Conservation (phyloP, 2,113 vertebrate species). For the Anhinga anhinga region DNA sequence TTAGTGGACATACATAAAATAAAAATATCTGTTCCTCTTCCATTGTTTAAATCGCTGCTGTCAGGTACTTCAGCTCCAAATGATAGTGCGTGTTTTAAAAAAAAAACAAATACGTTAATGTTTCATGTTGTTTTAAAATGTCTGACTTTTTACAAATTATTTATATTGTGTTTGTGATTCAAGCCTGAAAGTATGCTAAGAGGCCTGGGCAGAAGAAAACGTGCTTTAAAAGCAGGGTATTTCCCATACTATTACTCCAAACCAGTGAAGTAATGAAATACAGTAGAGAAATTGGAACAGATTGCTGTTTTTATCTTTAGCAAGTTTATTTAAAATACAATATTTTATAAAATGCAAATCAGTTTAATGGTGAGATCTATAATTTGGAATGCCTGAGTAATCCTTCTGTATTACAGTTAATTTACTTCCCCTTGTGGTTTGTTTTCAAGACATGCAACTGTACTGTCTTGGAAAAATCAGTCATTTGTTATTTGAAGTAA, state of each 20-base stretch:
- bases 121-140: slow-evolving; percentile 29
- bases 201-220: background rate
- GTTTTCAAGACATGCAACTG: background rate
- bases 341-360: background rate
- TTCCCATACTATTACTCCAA: background rate
- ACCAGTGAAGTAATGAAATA: background rate
- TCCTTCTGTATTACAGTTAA: background rate
- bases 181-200: background rate
- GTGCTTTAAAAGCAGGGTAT: background rate
- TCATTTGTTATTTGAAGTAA: background rate
- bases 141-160: background rate
- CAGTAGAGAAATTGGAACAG: background rate
- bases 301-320: background rate
- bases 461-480: background rate
- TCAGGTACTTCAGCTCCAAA: slow-evolving; percentile 48
- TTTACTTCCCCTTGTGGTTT: background rate
- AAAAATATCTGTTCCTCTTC: slow-evolving; percentile 20
- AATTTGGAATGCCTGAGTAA: background rate
- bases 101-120: slow-evolving; percentile 38
- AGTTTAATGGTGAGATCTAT: background rate
- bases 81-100: slow-evolving; percentile 10
- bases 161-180: slow-evolving; percentile 44
- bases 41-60: slow-evolving; percentile 50
- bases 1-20: background rate
- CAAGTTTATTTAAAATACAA: background rate